Base-by-base conservation (phyloP, 92 coral and sea anemone genomes). In the Parazoanthus swiftii region DNA sequence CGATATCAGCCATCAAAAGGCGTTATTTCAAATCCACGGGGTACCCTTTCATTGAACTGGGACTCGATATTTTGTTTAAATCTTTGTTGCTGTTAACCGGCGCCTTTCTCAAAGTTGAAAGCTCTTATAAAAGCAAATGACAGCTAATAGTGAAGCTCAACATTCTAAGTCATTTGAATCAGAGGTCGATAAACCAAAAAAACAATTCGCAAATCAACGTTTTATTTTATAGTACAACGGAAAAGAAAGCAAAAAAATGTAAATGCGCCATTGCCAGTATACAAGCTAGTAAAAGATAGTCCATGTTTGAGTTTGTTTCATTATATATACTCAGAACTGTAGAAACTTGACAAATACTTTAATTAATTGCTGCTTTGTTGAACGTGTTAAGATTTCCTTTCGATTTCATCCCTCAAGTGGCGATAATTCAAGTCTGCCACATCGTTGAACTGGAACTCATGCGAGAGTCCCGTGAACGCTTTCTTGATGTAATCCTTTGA, bases 401-500 rank as follows among this genome's bases (percentile, higher is more conserved):
- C 87, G 16, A 84, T 35, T 33, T 84, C 87, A 15, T 76, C 76
- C 10, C 26, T 37, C 11, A 82, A 21, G 26, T 23, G 77, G 6
- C 43, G 46, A 50, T 91, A 91, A 63, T 88, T 84, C 63, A 91
- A 37, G 6, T 91, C 93, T 0, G 18, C 44, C 54, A 18, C 21
- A 18, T 91, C 93, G 67, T 79, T 88, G 15, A 39, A 42, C 54
- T 91, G 81, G 23, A 88, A 81, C 10, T 88, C 88, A 18, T 18
- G 10, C 14, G 33, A 5, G 6, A 67, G 9, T 2, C 86, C 93
- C 4, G 56, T 44, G 43, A 88, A 88, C 0, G 68, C 88, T 73
- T 91, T 91, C 82, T 84, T 91, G 74, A 91, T 81, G 48, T 54
- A 35, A 42, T 91, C 93, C 50, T 91, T 91, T n/a, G 93, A 82